Base-by-base conservation (phyloP, 2,888 invertebrate species). In the Drosophila parthenogenetica region DNA sequence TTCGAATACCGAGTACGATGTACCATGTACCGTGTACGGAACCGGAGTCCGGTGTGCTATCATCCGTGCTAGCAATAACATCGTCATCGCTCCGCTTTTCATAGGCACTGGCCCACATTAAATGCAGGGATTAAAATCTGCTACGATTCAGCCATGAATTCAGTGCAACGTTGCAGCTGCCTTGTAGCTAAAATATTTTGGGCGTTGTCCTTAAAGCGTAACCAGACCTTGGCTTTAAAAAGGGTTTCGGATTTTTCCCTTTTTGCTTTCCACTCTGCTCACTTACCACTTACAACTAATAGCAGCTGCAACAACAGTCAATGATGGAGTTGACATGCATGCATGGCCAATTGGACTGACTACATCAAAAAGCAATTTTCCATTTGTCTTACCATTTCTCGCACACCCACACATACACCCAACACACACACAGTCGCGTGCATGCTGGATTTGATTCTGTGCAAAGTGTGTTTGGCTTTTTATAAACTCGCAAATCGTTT, bases 291-390 rank as follows among this genome's bases (percentile, higher is more conserved):
- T 51, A 54, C 46, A 25, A 25, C 53, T 45, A 45, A 46, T 46
- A 57, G 45, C 51, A 50, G 14, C 49, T 45, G 60, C 66, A 66
- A 19, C 49, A 69, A 46, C 55, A 69, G 67, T 75, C 81, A 62
- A 78, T 75, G 75, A 65, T 61, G 66, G 49, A 50, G 54, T 63
- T 66, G 48, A 59, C 48, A 61, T 43, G 51, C 60, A 54, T 29
- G 58, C 43, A 39, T 46, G 69, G 67, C 45, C 63, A 64, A 73
- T 62, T 69, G 78, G 73, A 72, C 71, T 74, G 75, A 85, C 70
- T 82, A 86, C 85, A 85, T 85, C 87, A 79, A 85, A 85, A 85
- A 87, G 79, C 85, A 87, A 85, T 87, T 85, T 85, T 76, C 87
- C 82, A 85, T 82, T 85, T 84, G 85, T 78, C 80, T 75, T 76